Evolutionary conservation across 2,888 invertebrate genomes (phyloP).

Genomic region (Platycheirus albimanus): DNA sequence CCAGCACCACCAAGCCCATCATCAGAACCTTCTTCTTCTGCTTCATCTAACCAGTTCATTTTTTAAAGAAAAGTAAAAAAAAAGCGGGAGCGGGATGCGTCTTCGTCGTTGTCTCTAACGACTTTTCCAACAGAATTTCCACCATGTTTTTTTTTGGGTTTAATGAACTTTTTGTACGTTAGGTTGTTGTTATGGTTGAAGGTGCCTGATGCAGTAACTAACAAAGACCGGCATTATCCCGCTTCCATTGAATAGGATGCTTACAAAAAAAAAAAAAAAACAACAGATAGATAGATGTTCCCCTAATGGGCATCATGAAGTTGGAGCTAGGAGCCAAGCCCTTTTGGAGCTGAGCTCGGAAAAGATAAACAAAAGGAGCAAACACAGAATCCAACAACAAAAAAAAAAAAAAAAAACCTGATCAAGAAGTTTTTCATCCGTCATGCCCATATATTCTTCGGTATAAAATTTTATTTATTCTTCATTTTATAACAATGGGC

Average conservation of each 20-base stretch:
- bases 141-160: slow-evolving; percentile 5
- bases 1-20: not conserved
- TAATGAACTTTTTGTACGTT: slow-evolving; percentile 27
- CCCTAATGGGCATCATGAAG: slow-evolving; percentile 26
- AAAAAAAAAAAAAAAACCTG: no score
- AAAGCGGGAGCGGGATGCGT: slow-evolving; percentile 21
- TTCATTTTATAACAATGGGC: no score
- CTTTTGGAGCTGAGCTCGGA: slow-evolving; percentile 17
- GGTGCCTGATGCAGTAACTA: slow-evolving; percentile 22
- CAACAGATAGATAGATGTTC: slow-evolving; percentile 20
- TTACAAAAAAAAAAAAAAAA: not conserved
- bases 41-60: slow-evolving; percentile 22
- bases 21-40: not conserved
- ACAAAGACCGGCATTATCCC: slow-evolving; percentile 30
- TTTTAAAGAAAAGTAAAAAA: slow-evolving; percentile 13
- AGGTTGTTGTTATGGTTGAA: slow-evolving; percentile 4
- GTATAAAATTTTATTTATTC: not conserved
- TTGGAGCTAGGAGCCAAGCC: slow-evolving; percentile 17
- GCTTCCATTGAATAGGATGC: slow-evolving; percentile 25
- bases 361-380: slow-evolving; percentile 28
- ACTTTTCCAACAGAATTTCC: slow-evolving; percentile 43
- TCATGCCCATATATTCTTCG: not conserved
- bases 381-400: slow-evolving; percentile 33
- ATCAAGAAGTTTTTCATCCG: slow-evolving; percentile 1
- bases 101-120: slow-evolving; percentile 17